phyloP scores from a whole-genome alignment of 1,140 invertebrate species.

The Pachyrhynchus sulphureomaculatus region DNA sequence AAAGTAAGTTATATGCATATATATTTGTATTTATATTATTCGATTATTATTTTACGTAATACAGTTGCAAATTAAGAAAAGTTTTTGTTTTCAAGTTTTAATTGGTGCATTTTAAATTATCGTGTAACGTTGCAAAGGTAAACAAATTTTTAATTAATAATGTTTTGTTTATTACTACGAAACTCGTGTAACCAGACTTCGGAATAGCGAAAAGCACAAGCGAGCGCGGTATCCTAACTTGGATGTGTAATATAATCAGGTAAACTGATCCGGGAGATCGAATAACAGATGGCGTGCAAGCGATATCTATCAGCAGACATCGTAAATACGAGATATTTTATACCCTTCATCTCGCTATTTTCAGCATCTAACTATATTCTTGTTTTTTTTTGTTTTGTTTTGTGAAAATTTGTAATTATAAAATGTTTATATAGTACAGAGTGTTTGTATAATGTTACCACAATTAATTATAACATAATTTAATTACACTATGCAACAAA shows the following conservation, averaged over 20 bases:
- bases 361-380: constrained; percentile 32
- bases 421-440: no score
- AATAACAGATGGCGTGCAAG: constrained; percentile 47
- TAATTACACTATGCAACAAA: no score
- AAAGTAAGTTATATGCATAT: constrained; percentile 28
- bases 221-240: constrained; percentile 39
- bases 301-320: constrained; percentile 48
- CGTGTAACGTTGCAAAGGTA: neutral
- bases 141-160: constrained; percentile 27
- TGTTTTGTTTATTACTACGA: constrained; percentile 17
- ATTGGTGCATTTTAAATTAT: neutral
- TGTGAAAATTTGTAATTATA: constrained; percentile 2
- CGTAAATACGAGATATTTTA: constrained; percentile 49
- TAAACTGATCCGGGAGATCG: constrained; percentile 43
- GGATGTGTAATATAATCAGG: constrained; percentile 43
- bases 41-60: neutral
- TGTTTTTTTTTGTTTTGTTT: constrained; percentile 16
- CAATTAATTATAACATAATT: no score
- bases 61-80: neutral
- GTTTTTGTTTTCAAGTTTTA: neutral
- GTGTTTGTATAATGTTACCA: no score
- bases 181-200: constrained; percentile 24
- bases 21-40: constrained; percentile 1
- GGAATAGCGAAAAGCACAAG: constrained; percentile 25
- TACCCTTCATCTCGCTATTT: constrained; percentile 45